Base-by-base conservation (phyloP, 1,140 invertebrate genomes). In the Helicoverpa zea region DNA sequence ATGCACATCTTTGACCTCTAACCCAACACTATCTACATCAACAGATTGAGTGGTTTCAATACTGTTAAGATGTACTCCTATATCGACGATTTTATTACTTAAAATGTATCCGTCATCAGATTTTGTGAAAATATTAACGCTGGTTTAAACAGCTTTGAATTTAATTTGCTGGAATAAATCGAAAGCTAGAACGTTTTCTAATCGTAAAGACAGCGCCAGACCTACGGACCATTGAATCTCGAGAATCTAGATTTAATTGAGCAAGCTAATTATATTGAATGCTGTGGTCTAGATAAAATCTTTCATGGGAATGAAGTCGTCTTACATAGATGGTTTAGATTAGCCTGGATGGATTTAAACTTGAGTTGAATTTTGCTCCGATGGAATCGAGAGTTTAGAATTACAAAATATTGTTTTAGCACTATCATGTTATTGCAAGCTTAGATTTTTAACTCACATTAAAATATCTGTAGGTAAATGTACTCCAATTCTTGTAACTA, bases 181-280 rank as follows among this genome's bases (percentile, higher is more conserved):
- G 35, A 76, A 76, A 76, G 70, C 30, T 63, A 51, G 43, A 23
- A 54, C 14, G 29, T 58, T 76, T 76, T 76, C 56, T 61, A 76
- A 76, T 76, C 56, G 66, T 70, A 77, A 47, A 77, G 75, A 54
- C 52, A 51, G 56, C 64, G 35, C 18, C 47, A n/a, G 58, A 49
- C 43, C 63, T n/a, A 66, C 16, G 63, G 63, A 49, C 66, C 73
- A 81, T 82, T 82, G 68, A 85, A 81, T 83, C 76, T 70, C 51
- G 51, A 59, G 79, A 61, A 78, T 80, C 81, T 79, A 83, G 83
- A 70, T 87, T 90, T 90, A 89, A 88, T 90, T 88, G 84, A 85
- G 81, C 82, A 78, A 87, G 83, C 88, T 87, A 89, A 90, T 89
- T 88, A 89, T 82, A 87, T 84, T 75, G 80, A 80, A 79, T 74